Conservation (phyloP, 2,113 vertebrate genomes). For the Periophthalmus modestus region DNA sequence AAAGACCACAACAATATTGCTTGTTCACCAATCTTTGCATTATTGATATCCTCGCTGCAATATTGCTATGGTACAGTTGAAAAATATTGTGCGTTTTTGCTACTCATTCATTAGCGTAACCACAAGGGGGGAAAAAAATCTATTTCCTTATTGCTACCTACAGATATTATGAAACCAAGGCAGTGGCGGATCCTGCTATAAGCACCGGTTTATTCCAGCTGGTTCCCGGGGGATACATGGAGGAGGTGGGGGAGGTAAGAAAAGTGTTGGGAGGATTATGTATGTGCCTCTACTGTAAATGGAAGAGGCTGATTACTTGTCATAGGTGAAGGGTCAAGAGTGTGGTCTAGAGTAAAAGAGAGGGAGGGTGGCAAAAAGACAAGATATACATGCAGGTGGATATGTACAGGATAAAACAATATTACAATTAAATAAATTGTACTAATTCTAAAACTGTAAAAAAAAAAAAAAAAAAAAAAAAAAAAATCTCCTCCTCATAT, state of each 20-base stretch:
- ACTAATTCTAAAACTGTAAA: no score
- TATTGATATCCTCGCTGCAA: background rate
- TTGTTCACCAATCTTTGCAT: background rate
- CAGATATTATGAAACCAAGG: constrained; percentile 28
- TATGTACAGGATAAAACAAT: background rate
- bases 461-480: no score
- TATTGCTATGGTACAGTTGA: background rate
- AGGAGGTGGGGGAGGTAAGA: constrained; percentile 10
- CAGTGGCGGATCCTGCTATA: constrained; percentile 26
- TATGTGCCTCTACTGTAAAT: constrained; percentile 33
- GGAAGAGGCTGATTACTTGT: constrained; percentile 35
- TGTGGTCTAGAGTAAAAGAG: constrained; percentile 1
- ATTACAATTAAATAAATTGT: no score
- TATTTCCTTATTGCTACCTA: constrained; percentile 39
- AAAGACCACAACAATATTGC: background rate
- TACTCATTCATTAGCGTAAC: constrained; percentile 19
- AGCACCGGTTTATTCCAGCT: constrained; percentile 5
- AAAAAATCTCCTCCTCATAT: no score
- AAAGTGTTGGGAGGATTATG: background rate
- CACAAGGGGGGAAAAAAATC: constrained; percentile 14
- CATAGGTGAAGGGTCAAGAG: constrained; percentile 27
- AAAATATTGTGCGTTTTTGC: background rate
- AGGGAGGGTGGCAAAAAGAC: background rate
- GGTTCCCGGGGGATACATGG: constrained; percentile 26
- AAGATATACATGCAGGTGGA: constrained; percentile 12